Conservation (phyloP, 2,113 vertebrate species). For the Atractosteus spatula region DNA sequence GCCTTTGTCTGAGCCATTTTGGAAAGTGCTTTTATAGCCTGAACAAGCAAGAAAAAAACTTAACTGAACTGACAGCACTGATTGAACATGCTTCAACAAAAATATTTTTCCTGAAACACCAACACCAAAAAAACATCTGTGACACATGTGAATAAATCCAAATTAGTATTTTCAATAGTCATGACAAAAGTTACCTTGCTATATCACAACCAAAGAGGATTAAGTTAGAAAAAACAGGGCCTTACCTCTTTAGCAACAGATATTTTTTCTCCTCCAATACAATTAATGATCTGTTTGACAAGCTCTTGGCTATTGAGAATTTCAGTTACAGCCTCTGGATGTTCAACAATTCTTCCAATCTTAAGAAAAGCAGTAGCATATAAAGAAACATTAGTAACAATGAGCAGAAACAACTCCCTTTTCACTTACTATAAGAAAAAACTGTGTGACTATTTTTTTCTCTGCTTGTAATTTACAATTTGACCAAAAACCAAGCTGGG, state of each 20-base stretch:
- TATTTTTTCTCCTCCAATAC: slow-evolving; percentile 83
- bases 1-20: slow-evolving; percentile 72
- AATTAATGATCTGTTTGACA: slow-evolving; percentile 72
- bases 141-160: too few species aligned
- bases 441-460: too few species aligned
- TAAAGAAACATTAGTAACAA: neutral
- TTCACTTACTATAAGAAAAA: too few species aligned
- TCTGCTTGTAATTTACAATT: too few species aligned
- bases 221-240: neutral
- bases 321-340: slow-evolving; percentile 69
- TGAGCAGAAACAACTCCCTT: too few species aligned
- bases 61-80: slow-evolving; percentile 2
- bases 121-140: too few species aligned
- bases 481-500: too few species aligned
- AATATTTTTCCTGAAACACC: neutral
- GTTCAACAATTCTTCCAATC: slow-evolving; percentile 81
- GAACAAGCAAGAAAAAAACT: slow-evolving; percentile 24
- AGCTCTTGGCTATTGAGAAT: slow-evolving; percentile 74
- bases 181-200: too few species aligned
- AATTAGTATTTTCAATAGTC: too few species aligned
- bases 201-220: neutral
- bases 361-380: slow-evolving; percentile 37
- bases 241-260: slow-evolving; percentile 85
- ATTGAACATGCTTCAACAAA: neutral
- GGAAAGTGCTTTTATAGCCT: slow-evolving; percentile 83